Evolutionary conservation across 2,888 invertebrate genomes (phyloP).

Genomic region (Ypsolopha scabrella): DNA sequence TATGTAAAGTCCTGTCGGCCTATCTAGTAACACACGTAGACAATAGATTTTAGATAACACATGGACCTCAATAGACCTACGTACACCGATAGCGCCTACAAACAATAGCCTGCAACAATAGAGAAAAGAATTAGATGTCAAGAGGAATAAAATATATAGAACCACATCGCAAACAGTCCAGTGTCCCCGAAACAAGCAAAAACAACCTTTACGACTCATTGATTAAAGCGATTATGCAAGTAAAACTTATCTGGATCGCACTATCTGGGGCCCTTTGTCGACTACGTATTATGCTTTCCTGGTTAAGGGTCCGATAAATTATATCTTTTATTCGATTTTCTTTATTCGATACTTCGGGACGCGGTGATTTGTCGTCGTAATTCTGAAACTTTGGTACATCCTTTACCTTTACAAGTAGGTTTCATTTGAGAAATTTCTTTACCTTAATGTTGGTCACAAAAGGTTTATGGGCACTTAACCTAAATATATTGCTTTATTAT

Average conservation of each 20-base stretch:
- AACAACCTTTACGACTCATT: background rate
- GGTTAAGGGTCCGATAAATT: constrained; percentile 44
- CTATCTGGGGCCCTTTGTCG: constrained; percentile 31
- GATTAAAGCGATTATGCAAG: too few species aligned
- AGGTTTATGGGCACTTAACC: too few species aligned
- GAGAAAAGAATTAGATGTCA: constrained; percentile 46
- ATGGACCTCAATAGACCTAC: background rate
- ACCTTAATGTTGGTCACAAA: too few species aligned
- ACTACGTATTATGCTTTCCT: constrained; percentile 45
- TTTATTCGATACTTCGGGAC: constrained; percentile 10
- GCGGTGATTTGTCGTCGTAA: constrained; percentile 3
- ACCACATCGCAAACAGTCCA: background rate
- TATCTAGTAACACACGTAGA: background rate
- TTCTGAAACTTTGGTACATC: background rate
- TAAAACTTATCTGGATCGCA: too few species aligned
- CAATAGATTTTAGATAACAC: background rate
- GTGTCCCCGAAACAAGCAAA: too few species aligned
- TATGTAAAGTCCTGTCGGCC: too few species aligned
- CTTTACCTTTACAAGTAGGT: background rate
- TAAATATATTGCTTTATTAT: too few species aligned
- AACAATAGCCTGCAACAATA: constrained; percentile 35
- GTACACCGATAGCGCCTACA: constrained; percentile 17
- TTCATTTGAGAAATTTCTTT: background rate
- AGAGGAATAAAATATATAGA: constrained; percentile 47
- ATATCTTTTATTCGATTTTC: constrained; percentile 31